These are phyloP conservation scores for Muscina levida DNA, from an alignment of 2,888 invertebrate species.

Conservation along the genomic window DNA sequence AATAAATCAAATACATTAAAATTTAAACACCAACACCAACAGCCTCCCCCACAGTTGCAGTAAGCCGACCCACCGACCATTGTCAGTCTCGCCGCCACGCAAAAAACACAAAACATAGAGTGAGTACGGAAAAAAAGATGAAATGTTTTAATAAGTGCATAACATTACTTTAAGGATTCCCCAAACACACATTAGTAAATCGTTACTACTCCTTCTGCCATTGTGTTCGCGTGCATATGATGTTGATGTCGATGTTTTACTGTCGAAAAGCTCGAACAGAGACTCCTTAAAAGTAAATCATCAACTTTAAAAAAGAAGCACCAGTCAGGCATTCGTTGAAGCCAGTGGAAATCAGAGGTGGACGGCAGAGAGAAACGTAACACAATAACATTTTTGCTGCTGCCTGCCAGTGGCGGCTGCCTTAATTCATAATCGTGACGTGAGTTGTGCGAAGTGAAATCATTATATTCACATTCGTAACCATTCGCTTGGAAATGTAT, in stretches of 20 bases:
- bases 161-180: conserved; percentile 64
- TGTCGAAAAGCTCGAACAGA: background rate
- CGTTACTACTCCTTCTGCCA: conserved; percentile 11
- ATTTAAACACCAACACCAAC: conserved; percentile 13
- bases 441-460: conserved; percentile 36
- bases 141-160: conserved; percentile 59
- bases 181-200: conserved; percentile 58
- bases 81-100: too few relatives aligned
- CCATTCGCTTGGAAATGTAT: conserved; percentile 22
- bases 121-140: too few relatives aligned
- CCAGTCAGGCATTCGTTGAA: too few relatives aligned
- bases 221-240: background rate
- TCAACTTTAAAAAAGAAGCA: conserved; percentile 10
- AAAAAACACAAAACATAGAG: too few relatives aligned
- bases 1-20: conserved; percentile 37
- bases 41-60: background rate
- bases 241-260: conserved; percentile 10
- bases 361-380: background rate
- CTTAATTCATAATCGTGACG: conserved; percentile 51
- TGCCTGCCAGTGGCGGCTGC: background rate
- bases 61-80: too few relatives aligned
- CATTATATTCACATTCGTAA: conserved; percentile 26
- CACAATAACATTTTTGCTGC: too few relatives aligned
- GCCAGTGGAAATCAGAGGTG: background rate
- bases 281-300: conserved; percentile 4